Evolutionary conservation across 2,113 vertebrate species (phyloP).

Genomic region (Phaethornis superciliosus): DNA sequence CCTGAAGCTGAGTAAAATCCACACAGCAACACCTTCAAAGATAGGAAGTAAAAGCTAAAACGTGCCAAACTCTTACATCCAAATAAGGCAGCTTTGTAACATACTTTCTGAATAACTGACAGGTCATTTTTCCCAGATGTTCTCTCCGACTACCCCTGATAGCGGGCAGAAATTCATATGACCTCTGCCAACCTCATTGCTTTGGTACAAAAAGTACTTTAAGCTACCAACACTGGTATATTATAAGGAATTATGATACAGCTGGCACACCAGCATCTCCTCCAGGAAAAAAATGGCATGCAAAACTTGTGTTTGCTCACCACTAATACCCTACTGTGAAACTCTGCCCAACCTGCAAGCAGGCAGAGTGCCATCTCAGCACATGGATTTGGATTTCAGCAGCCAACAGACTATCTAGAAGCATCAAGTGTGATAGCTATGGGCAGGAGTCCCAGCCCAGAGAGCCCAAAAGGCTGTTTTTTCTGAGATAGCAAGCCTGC

Average conservation of each 20-base stretch:
- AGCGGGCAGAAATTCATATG: not conserved
- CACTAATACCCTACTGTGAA: conserved; percentile 37
- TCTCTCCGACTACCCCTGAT: not conserved
- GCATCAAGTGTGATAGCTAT: conserved; percentile 58
- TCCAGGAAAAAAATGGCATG: conserved; percentile 61
- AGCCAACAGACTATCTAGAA: conserved; percentile 73
- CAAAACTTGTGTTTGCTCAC: conserved; percentile 42
- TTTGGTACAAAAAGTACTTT: not conserved
- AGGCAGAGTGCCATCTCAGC: conserved; percentile 67
- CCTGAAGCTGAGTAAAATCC: not conserved
- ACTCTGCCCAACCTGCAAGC: conserved; percentile 50
- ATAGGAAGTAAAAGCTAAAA: not conserved
- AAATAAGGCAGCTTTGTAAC: not conserved
- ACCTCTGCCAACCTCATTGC: not conserved
- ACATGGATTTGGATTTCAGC: conserved; percentile 63
- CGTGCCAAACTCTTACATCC: not conserved
- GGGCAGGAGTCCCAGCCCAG: conserved; percentile 69
- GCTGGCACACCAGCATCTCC: conserved; percentile 34
- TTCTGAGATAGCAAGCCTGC: conserved; percentile 29
- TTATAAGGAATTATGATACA: not conserved
- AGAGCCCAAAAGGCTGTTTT: conserved; percentile 48
- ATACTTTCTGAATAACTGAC: not conserved
- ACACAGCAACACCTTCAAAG: not conserved
- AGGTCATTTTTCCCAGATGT: not conserved
- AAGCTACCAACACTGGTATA: not conserved